Evolutionary conservation across 2,888 invertebrate species (phyloP), one percentile per base, ranked within the genome.

Genomic region (Caenorhabditis wallacei): DNA sequence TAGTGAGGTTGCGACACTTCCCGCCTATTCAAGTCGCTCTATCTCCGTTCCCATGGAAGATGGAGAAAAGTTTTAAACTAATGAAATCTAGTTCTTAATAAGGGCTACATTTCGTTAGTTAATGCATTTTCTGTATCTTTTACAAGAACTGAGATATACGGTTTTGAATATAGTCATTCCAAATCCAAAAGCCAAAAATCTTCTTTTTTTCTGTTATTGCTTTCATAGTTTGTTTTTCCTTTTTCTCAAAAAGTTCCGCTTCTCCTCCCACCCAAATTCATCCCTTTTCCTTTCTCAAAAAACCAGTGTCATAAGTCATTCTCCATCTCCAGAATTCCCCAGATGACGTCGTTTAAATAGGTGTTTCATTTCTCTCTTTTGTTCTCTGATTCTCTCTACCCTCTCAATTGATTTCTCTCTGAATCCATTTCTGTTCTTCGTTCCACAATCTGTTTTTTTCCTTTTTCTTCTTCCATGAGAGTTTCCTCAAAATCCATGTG

Each of bases 281-380:
- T 16, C 40, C 11, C 40, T 40, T 13, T 40, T 13, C 11, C 40
- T 37, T 35, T 35, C 16, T 13, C 18, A 13, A 56, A n/a, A 43
- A 13, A 30, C 13, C n/a, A 18, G 18, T 11, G 22, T 24, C 26
- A 57, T 57, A 53, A 68, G 40, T 69, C 69, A 56, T 56, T n/a
- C 35, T 54, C 26, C 13, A 13, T 54, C 35, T 51, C 53, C 54
- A 40, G 63, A 63, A 72, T 72, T 72, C 72, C 72, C 72, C 72
- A 11, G 72, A 72, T 69, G 59, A 76, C 59, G 79, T 71, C 22
- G 78, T 11, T 59, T n/a, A 54, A 13, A 35, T 18, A 66, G 66
- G 75, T 66, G 57, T 35, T 61, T 51, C 26, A 56, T 24, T 54
- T 20, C 35, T 51, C 57, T 43, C 46, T 46, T 13, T 18, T 35